Evolutionary conservation across 2,888 invertebrate genomes (phyloP).

Genomic region (Steromphala cineraria): DNA sequence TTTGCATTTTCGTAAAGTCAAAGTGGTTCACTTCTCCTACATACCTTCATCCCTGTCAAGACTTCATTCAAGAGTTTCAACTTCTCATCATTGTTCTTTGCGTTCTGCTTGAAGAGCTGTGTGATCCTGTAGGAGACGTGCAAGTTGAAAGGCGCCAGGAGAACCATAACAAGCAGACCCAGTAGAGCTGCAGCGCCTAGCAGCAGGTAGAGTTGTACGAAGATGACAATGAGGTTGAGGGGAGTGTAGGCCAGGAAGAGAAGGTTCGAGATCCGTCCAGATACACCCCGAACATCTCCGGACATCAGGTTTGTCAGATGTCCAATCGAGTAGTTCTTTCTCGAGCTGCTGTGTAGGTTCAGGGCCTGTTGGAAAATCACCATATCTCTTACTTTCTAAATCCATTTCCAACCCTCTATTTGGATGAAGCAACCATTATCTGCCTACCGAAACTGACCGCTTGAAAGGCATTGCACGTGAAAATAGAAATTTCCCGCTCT

Average conservation of each 20-base stretch:
- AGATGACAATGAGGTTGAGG: not conserved
- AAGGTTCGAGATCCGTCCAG: not conserved
- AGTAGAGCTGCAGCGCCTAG: not conserved
- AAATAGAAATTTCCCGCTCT: too few relatives aligned
- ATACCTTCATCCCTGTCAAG: constrained; percentile 9
- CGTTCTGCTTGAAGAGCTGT: not conserved
- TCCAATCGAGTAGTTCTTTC: constrained; percentile 1
- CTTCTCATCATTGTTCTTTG: constrained; percentile 8
- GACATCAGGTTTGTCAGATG: not conserved
- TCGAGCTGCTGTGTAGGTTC: not conserved
- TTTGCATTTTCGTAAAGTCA: too few relatives aligned
- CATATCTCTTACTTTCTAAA: too few relatives aligned
- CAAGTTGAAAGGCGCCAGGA: not conserved
- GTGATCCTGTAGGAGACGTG: not conserved
- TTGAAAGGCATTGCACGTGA: too few relatives aligned
- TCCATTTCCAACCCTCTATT: too few relatives aligned
- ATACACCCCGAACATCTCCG: not conserved
- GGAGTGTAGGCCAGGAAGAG: not conserved
- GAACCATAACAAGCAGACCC: not conserved
- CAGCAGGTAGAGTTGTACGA: not conserved
- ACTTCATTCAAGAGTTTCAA: not conserved
- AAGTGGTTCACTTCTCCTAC: too few relatives aligned
- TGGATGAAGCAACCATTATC: too few relatives aligned
- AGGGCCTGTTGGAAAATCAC: not conserved
- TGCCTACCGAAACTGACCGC: too few relatives aligned